Conservation (phyloP, 2,113 vertebrate species). For the Crotalus viridis region DNA sequence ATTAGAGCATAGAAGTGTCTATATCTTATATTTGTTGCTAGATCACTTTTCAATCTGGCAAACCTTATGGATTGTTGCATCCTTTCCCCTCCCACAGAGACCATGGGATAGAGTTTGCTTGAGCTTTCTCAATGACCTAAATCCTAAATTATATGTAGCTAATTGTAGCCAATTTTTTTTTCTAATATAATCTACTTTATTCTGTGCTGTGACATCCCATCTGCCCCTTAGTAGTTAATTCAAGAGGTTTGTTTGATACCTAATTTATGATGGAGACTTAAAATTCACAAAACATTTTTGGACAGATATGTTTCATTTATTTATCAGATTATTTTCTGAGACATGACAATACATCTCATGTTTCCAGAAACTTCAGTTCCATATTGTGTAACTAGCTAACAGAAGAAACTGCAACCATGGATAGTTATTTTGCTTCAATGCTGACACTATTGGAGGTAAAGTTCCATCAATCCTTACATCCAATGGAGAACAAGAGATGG, state of each 20-base stretch:
- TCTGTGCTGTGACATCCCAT: not conserved
- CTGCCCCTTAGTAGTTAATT: not conserved
- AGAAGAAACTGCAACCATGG: not conserved
- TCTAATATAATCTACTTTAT: not conserved
- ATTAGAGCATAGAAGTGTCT: not conserved
- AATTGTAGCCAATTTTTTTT: no score
- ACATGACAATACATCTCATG: not conserved
- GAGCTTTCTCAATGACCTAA: not conserved
- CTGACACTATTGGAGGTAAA: not conserved
- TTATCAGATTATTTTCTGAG: not conserved
- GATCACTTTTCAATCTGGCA: not conserved
- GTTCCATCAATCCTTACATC: not conserved
- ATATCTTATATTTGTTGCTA: not conserved
- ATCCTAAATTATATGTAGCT: not conserved
- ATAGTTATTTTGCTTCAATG: not conserved
- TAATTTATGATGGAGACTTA: not conserved
- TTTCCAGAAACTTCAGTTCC: not conserved
- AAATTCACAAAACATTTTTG: not conserved
- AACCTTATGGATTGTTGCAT: not conserved
- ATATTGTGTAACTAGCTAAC: not conserved
- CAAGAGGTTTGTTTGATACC: not conserved
- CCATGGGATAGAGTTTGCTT: not conserved
- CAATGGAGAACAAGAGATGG: not conserved
- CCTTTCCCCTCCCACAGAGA: not conserved
- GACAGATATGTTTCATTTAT: not conserved